Evolutionary conservation across 2,113 vertebrate species (phyloP), one percentile per base, ranked within the genome.

Genomic region (Gallinago undulata): DNA sequence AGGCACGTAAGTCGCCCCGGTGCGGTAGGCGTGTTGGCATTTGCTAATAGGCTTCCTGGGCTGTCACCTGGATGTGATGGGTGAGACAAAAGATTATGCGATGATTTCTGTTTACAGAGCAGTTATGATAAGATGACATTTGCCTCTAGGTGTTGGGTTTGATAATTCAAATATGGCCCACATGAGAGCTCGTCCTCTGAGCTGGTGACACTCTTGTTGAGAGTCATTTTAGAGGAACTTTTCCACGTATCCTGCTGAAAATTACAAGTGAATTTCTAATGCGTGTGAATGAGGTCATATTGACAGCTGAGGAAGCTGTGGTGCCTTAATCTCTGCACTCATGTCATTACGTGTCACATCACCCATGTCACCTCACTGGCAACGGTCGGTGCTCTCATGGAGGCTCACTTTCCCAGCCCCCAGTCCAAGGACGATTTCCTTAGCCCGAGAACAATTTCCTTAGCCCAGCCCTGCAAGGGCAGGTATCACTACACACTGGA

Each of bases 91-190:
- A 83, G 92, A 92, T 93, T 84, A 74, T 14, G 45, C 1, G 84
- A 87, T 91, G 91, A 91, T 80, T 96, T 91, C 89, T 97, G 93
- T 96, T 96, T 94, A 94, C 73, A 59, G 91, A 94, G 87, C 63
- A 86, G 77, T 90, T 95, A 89, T 75, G 77, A 94, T 94, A 93
- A 87, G 50, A 78, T 96, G 94, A 78, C 82, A 80, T 93, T 94
- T 95, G 94, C 89, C 94, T 94, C 92, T 50, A 92, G 93, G 45
- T 87, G 74, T 93, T 96, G 64, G 31, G 74, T 94, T 96, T 90
- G 87, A 83, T 95, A 92, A 94, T 48, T 90, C 51, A 74, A 70
- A 85, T 11, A 59, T 12, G 78, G 60, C 74, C 87, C 90, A 91
- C 77, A 50, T 66, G 91, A 89, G 59, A 0, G 66, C 48, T 91